Base-by-base conservation (phyloP, 2,888 invertebrate species). In the Julus scanicus region DNA sequence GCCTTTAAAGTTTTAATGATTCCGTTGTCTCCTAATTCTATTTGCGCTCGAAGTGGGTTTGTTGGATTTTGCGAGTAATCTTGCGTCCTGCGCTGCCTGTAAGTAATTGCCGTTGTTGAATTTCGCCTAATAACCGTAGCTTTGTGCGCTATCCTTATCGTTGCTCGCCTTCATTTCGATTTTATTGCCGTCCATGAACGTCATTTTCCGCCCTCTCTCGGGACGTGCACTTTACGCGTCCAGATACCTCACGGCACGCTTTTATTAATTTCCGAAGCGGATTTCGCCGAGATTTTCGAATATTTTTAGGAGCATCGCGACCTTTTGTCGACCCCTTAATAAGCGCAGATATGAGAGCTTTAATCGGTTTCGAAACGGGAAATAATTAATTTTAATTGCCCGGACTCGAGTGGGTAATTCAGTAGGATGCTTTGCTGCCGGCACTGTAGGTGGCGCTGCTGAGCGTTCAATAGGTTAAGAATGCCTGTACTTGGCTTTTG, bases 1-100 rank as follows among this genome's bases (percentile, higher is more conserved):
- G 37, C 80, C 80, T 80, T 80, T 80, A 29, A 80, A 37, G 80
- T 80, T 80, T 37, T 80, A 80, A 80, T 80, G 80, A 80, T 80
- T 80, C 37, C 80, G 15, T 37, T 20, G 80, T 80, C 80, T 29
- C 37, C 80, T 80, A 80, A 80, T 80, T 80, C 80, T 80, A 80
- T 80, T 80, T 80, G 80, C 80, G 6, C 63, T 71, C 63, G 3
- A 37, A 80, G 80, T 20, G 53, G 11, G 53, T 53, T 53, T n/a
- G 80, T 13, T 37, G 37, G 37, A 80, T 80, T 71, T 71, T 57
- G 2, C 3, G 5, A 57, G 57, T 57, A 44, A 44, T 44, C 44
- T 44, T 44, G 44, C 44, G 44, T 44, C 44, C 44, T 53, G 9
- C 53, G 53, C 53, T 44, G 53, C 53, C 53, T 13, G 63, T 20